Conservation (phyloP, 2,888 invertebrate genomes). For the Ligdia adustata region DNA sequence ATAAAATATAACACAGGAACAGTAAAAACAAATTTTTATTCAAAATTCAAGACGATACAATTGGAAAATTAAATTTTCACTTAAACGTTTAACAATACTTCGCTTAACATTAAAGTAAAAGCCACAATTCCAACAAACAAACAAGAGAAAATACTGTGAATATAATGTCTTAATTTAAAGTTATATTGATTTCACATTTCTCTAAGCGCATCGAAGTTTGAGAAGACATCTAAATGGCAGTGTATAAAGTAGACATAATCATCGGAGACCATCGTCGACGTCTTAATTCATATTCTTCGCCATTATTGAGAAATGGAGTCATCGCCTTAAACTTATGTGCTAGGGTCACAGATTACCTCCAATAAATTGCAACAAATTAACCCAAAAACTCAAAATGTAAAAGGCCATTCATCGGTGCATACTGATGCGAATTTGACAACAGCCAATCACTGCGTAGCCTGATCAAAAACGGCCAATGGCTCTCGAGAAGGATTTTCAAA, state of each 20-base stretch:
- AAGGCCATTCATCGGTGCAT: too few relatives aligned
- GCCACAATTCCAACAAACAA: constrained; percentile 68
- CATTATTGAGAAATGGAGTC: constrained; percentile 52
- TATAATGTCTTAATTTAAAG: constrained; percentile 58
- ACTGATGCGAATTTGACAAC: too few relatives aligned
- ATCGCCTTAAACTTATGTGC: constrained; percentile 59
- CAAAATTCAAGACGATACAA: constrained; percentile 72
- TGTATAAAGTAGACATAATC: constrained; percentile 4
- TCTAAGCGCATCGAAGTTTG: constrained; percentile 5
- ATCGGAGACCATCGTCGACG: constrained; percentile 1
- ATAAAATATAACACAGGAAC: constrained; percentile 46
- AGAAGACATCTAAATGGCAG: constrained; percentile 10
- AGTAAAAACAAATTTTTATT: constrained; percentile 75
- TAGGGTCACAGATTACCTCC: neutral
- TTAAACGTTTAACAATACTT: constrained; percentile 62
- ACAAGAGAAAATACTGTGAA: constrained; percentile 73
- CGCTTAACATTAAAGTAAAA: constrained; percentile 66
- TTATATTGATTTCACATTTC: constrained; percentile 17
- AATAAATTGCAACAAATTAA: too few relatives aligned
- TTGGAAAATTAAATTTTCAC: constrained; percentile 65
- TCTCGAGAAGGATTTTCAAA: too few relatives aligned
- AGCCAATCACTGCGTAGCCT: too few relatives aligned
- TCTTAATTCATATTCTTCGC: constrained; percentile 22
- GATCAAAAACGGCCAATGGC: too few relatives aligned
- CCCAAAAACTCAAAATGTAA: too few relatives aligned